Base-by-base conservation (phyloP, 2,113 vertebrate genomes). In the Mastomys coucha region DNA sequence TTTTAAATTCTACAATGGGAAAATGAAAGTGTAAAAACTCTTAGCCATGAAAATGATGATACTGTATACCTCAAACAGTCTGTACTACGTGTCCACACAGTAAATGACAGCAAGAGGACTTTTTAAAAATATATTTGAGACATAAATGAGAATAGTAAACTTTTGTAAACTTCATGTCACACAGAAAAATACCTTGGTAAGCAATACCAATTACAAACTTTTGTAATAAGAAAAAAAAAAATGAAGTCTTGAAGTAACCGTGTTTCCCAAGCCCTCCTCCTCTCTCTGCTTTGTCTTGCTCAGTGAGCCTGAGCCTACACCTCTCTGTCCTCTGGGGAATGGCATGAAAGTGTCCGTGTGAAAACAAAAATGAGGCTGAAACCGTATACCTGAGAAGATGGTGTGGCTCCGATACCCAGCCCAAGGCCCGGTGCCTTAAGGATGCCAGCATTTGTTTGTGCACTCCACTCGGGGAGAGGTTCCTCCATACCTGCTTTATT, bases 341-440 rank as follows among this genome's bases (percentile, higher is more conserved):
- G 92, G 90, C 76, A 96, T 96, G 88, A 97, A 97, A 96, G 94
- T 95, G 94, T 90, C n/a, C 89, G 94, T 97, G 95, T 96, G 95
- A 96, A 97, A 97, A 97, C 96, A 95, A 97, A 98, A 98, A 93
- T 92, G 86, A 95, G 72, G 93, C 94, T 94, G 97, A 96, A 97
- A 98, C 92, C 91, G 86, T 97, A 91, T 80, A 96, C 86, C 93
- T 94, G 82, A 70, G 92, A 98, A 97, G 96, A 92, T 84, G 89
- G 90, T 96, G 91, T 92, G 91, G 94, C 97, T 96, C 94, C 88
- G 97, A 98, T 88, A 97, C 95, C 95, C 78, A 85, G 94, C 89
- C 97, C 91, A 95, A 42, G 58, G 90, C 75, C 95, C 73, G 56
- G 78, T 31, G 78, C 86, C 89, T 95, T 89, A 95, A 94, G 96